Evolutionary conservation across 2,797 vertebrate genomes (phyloP).

Genomic region (Gymnoscopelus braueri): DNA sequence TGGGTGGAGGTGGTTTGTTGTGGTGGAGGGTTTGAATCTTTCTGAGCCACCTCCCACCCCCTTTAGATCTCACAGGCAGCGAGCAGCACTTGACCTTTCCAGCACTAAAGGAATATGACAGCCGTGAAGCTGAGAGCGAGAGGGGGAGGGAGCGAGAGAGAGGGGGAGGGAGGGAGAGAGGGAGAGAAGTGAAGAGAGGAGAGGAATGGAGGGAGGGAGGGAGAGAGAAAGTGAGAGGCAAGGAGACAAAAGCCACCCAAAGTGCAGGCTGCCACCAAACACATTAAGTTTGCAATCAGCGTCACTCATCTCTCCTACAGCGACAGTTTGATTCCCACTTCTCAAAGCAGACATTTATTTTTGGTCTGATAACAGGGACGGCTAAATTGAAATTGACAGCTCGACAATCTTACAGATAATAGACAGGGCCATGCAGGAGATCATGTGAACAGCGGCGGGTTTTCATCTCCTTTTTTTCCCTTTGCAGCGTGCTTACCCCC

Average conservation of each 20-base stretch:
- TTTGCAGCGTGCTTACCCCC: conserved; percentile 45
- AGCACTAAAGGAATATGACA: conserved; percentile 87
- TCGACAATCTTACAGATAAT: conserved; percentile 83
- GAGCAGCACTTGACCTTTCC: conserved; percentile 85
- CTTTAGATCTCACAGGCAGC: conserved; percentile 84
- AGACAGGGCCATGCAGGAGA: conserved; percentile 76
- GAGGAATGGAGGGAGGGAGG: not conserved
- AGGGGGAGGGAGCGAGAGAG: conserved; percentile 55
- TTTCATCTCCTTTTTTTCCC: conserved; percentile 68
- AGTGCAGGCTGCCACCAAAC: conserved; percentile 83
- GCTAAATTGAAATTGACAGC: conserved; percentile 86
- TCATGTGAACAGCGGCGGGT: conserved; percentile 75
- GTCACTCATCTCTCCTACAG: conserved; percentile 83
- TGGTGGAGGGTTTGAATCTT: conserved; percentile 60
- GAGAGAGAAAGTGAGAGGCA: conserved; percentile 41
- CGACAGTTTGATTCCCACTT: conserved; percentile 89
- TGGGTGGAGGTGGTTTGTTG: conserved; percentile 15
- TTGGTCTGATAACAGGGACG: conserved; percentile 82
- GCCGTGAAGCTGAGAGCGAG: conserved; percentile 79
- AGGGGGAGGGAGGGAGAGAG: conserved; percentile 29
- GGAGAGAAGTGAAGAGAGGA: not conserved
- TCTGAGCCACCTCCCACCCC: conserved; percentile 40
- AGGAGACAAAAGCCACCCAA: conserved; percentile 85
- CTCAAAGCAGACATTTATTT: conserved; percentile 87
- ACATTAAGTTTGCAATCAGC: conserved; percentile 88